A percentile compares a stretch with the other conserved stretches of the same genome.
Conservation (phyloP, 2,113 vertebrate species). For the Eleginops maclovinus region DNA sequence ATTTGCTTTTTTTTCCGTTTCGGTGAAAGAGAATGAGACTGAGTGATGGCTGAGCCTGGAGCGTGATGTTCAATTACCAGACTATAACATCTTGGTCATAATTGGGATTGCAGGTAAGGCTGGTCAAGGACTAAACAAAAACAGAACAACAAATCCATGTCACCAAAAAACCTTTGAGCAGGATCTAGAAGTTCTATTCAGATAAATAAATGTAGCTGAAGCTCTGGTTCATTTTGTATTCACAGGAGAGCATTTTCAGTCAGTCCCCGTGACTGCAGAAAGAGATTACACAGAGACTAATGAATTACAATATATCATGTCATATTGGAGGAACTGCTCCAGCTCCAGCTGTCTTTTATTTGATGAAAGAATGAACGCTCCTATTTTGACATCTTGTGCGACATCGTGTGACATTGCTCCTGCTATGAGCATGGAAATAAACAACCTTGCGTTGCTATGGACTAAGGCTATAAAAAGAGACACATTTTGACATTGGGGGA, state of each 20-base stretch:
- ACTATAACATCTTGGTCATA: constrained; percentile 61
- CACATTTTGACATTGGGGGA: constrained; percentile 60
- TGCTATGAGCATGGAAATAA: constrained; percentile 68
- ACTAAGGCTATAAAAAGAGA: constrained; percentile 58
- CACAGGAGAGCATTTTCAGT: constrained; percentile 61
- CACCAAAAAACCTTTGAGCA: not conserved
- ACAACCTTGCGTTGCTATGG: constrained; percentile 65
- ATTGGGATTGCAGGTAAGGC: constrained; percentile 61
- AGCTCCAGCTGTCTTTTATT: constrained; percentile 70
- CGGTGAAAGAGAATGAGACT: constrained; percentile 65
- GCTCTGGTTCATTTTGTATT: constrained; percentile 66
- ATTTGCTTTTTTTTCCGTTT: constrained; percentile 54
- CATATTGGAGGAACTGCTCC: constrained; percentile 60
- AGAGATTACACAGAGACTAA: constrained; percentile 75
- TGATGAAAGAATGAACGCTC: constrained; percentile 75
- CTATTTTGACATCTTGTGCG: constrained; percentile 73
- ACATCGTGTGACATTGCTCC: constrained; percentile 63
- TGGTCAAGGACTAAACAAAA: constrained; percentile 42
- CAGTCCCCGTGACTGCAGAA: constrained; percentile 60
- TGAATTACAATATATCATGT: constrained; percentile 74
- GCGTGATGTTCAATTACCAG: constrained; percentile 66
- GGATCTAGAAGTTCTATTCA: constrained; percentile 19
- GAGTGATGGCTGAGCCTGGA: constrained; percentile 65
- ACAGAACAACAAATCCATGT: not conserved
- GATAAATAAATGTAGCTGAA: constrained; percentile 34